phyloP scores from a whole-genome alignment of 2,888 invertebrate species.

The Liodrosophila aerea region DNA sequence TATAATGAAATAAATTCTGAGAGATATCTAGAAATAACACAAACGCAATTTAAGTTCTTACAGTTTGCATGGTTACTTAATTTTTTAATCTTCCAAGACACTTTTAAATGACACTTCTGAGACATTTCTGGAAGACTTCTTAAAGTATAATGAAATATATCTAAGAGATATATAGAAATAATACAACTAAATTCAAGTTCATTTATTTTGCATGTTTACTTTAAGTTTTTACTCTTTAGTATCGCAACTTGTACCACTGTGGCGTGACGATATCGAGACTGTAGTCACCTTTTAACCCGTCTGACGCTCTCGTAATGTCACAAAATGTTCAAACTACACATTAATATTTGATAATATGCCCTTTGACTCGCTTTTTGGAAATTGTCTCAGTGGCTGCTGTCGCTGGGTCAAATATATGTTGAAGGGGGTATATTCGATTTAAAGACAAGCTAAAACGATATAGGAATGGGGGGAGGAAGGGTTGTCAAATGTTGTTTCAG shows the following conservation, averaged over 20 bases:
- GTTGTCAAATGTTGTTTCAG: conserved; percentile 33
- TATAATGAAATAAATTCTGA: no score
- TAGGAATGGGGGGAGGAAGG: conserved; percentile 27
- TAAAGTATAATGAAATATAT: no score
- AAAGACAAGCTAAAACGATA: conserved; percentile 30
- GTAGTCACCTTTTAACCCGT: conserved; percentile 58
- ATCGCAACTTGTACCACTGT: conserved; percentile 23
- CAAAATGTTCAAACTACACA: conserved; percentile 73
- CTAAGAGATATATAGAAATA: no score
- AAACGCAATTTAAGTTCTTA: no score
- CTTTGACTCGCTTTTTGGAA: conserved; percentile 56
- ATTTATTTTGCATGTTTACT: neutral
- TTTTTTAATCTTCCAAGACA: no score
- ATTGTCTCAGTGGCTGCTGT: conserved; percentile 39
- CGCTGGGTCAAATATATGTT: conserved; percentile 7
- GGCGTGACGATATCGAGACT: conserved; percentile 18
- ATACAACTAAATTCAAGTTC: no score
- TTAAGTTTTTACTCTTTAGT: neutral
- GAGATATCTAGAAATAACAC: no score
- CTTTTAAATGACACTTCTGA: no score
- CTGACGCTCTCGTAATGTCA: conserved; percentile 67
- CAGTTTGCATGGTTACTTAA: no score
- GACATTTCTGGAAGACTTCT: no score
- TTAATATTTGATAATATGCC: conserved; percentile 74
- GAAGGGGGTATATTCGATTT: conserved; percentile 28